Percentiles rank a stretch among this genome's conserved stretches.
Evolutionary conservation across 2,888 invertebrate species (phyloP).

Genomic region (Clusia tigrina): DNA sequence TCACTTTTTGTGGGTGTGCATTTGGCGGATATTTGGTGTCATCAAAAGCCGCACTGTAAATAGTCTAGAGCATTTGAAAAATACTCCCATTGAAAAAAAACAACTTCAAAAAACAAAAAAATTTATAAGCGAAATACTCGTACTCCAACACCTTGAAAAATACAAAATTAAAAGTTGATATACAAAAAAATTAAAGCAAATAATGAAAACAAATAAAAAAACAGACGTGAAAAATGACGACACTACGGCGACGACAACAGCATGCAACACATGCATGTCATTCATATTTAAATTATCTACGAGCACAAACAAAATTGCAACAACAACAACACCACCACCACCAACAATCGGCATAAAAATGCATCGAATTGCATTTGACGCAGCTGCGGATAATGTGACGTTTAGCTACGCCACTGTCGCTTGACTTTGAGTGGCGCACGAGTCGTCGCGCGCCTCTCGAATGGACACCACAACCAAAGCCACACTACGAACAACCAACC

Average conservation of each 20-base stretch:
- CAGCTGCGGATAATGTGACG: conserved; percentile 14
- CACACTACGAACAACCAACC: not conserved
- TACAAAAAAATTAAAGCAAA: conserved; percentile 16
- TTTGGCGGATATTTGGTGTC: conserved; percentile 27
- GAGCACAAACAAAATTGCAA: conserved; percentile 9
- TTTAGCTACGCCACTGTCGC: conserved; percentile 1
- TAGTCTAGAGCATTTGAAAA: no score
- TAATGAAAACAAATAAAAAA: conserved; percentile 17
- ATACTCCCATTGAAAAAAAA: conserved; percentile 11
- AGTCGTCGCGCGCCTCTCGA: no score
- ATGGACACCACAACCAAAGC: not conserved
- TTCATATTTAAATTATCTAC: conserved; percentile 28
- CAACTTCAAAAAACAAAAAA: conserved; percentile 10
- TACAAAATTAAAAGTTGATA: conserved; percentile 21
- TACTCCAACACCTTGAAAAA: conserved; percentile 24
- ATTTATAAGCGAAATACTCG: no score
- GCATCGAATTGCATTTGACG: conserved; percentile 32
- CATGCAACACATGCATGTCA: conserved; percentile 11
- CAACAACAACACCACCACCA: conserved; percentile 9
- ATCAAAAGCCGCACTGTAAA: conserved; percentile 13
- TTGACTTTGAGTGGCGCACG: conserved; percentile 11
- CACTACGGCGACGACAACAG: not conserved
- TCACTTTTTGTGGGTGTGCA: conserved; percentile 42
- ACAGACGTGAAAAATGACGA: conserved; percentile 17
- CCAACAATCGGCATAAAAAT: conserved; percentile 11